These are phyloP conservation scores for Halcyon senegalensis DNA, from an alignment of 2,113 vertebrate genomes.

Conservation along the genomic window DNA sequence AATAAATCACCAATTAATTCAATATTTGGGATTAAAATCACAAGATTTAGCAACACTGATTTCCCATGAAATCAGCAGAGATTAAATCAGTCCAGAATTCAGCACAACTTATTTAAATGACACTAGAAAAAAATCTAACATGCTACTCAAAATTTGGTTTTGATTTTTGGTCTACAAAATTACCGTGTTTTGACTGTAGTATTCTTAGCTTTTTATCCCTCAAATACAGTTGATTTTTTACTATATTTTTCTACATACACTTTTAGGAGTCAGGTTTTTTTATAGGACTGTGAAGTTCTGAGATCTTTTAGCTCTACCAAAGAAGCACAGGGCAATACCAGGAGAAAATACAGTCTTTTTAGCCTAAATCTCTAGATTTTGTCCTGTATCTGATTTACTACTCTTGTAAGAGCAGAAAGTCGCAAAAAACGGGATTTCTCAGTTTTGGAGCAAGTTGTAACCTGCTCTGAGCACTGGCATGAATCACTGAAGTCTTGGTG, in stretches of 20 bases:
- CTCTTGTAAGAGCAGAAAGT: not conserved
- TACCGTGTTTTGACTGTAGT: not conserved
- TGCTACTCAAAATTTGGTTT: not conserved
- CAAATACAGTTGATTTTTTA: not conserved
- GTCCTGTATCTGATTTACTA: not conserved
- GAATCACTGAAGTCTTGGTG: not conserved
- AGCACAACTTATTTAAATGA: not conserved
- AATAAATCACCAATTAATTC: not conserved
- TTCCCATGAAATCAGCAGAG: not conserved
- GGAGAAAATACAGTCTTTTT: not conserved
- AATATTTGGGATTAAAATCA: not conserved
- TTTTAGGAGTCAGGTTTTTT: not conserved
- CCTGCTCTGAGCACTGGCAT: not conserved
- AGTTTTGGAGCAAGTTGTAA: not conserved
- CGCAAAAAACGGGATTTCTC: not conserved
- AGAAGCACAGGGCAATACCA: accelerated
- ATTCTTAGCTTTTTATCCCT: not conserved
- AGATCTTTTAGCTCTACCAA: not conserved
- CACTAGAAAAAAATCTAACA: not conserved
- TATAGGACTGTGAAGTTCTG: not conserved
- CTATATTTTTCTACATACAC: not conserved
- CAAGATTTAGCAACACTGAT: not conserved
- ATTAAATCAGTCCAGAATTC: not conserved
- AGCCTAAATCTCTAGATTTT: not conserved
- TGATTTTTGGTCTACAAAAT: not conserved